Evolutionary conservation across 2,113 vertebrate species (phyloP).

Genomic region (Psettodes erumei): DNA sequence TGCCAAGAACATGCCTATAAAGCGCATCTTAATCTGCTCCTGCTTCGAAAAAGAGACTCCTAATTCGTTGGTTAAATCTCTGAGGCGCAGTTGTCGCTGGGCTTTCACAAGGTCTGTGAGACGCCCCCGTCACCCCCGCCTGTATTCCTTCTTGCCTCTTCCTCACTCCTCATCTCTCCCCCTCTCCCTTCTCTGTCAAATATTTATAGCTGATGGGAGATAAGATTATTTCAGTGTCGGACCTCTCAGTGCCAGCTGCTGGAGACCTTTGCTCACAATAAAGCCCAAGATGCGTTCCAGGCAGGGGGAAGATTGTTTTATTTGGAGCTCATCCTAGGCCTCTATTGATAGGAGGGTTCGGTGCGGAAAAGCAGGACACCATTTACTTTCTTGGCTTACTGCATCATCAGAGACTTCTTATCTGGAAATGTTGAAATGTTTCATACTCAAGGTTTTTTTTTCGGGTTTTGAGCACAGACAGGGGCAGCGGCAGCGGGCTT

Average conservation of each 20-base stretch:
- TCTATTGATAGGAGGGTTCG: slow-evolving; percentile 64
- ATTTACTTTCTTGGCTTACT: slow-evolving; percentile 42
- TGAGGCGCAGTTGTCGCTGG: slow-evolving; percentile 50
- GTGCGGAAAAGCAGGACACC: slow-evolving; percentile 45
- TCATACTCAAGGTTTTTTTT: background rate
- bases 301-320: slow-evolving; percentile 76
- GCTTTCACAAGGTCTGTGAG: slow-evolving; percentile 32
- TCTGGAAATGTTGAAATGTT: slow-evolving; percentile 48
- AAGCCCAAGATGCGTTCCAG: slow-evolving; percentile 80
- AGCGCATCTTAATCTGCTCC: slow-evolving; percentile 61
- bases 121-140: background rate
- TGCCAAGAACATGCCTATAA: slow-evolving; percentile 52
- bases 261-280: slow-evolving; percentile 87
- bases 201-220: slow-evolving; percentile 87
- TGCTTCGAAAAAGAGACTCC: slow-evolving; percentile 44
- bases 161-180: slow-evolving; percentile 40
- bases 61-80: slow-evolving; percentile 55
- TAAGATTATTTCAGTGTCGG: slow-evolving; percentile 81
- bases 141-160: slow-evolving; percentile 46
- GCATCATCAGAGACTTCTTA: slow-evolving; percentile 46
- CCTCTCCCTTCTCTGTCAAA: slow-evolving; percentile 73
- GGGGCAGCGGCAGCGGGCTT: slow-evolving; percentile 4
- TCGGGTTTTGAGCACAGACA: background rate
- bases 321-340: slow-evolving; percentile 79
- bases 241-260: slow-evolving; percentile 84